phyloP scores from a whole-genome alignment of 2,888 invertebrate genomes.

The Timema podura region DNA sequence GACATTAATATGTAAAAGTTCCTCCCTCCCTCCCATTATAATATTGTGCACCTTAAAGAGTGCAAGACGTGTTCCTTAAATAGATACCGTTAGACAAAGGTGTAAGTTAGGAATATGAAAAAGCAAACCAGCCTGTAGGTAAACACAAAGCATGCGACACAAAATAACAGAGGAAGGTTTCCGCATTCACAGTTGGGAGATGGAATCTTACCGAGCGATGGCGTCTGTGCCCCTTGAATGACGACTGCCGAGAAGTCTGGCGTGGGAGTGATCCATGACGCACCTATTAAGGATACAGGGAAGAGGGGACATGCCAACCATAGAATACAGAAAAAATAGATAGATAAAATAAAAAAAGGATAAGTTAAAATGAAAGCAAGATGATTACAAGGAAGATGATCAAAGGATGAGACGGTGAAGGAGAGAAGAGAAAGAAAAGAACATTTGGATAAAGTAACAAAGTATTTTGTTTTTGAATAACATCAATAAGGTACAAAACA shows the following conservation, averaged over 20 bases:
- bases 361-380: slow-evolving; percentile 3
- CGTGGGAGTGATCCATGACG: slow-evolving; percentile 70
- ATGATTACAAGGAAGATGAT: slow-evolving; percentile 17
- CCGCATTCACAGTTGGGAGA: neutral
- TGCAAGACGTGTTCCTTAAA: no score
- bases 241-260: slow-evolving; percentile 52
- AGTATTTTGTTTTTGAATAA: no score
- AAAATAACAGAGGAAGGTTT: no score
- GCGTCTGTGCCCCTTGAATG: slow-evolving; percentile 53
- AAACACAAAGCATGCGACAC: no score
- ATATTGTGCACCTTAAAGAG: no score
- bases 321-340: slow-evolving; percentile 34
- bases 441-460: neutral
- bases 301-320: slow-evolving; percentile 9
- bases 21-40: no score
- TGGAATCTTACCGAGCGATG: slow-evolving; percentile 39
- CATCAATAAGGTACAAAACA: no score
- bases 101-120: no score
- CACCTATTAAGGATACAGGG: slow-evolving; percentile 47
- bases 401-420: neutral
- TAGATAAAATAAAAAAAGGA: slow-evolving; percentile 34
- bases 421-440: slow-evolving; percentile 25
- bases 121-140: no score
- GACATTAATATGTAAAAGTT: no score
- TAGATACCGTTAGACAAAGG: no score